These are phyloP conservation scores for Phaenicophaeus curvirostris DNA, from an alignment of 2,797 vertebrate genomes.

Conservation along the genomic window DNA sequence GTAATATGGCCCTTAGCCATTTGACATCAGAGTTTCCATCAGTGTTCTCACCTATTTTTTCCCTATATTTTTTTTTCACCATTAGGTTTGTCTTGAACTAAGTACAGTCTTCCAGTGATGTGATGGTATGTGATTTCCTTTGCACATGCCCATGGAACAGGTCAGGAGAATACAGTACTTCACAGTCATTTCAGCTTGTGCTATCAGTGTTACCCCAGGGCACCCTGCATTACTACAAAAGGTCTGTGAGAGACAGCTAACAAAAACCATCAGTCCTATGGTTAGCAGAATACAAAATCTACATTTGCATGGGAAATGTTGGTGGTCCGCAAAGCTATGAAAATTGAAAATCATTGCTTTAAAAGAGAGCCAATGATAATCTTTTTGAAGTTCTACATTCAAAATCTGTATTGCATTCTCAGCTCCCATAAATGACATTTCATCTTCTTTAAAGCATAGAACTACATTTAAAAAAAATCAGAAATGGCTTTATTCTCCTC, in stretches of 20 bases:
- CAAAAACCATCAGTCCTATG: background rate
- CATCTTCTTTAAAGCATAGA: slow-evolving; percentile 18
- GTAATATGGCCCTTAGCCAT: background rate
- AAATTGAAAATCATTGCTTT: slow-evolving; percentile 34
- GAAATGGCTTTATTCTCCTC: slow-evolving; percentile 27
- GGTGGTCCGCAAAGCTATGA: slow-evolving; percentile 55
- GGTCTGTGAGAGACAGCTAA: background rate
- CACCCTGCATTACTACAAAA: background rate
- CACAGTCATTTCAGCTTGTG: background rate
- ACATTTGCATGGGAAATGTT: slow-evolving; percentile 42
- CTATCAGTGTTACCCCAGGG: background rate
- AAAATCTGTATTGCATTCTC: slow-evolving; percentile 57
- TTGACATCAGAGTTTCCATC: background rate
- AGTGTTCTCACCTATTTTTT: background rate
- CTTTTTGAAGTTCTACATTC: slow-evolving; percentile 50
- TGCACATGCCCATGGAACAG: background rate
- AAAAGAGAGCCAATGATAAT: slow-evolving; percentile 20
- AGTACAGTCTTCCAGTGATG: background rate
- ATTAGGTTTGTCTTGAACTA: background rate
- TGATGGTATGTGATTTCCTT: background rate
- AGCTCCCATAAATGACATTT: slow-evolving; percentile 43
- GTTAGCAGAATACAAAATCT: background rate
- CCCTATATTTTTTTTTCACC: background rate
- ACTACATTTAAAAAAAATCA: background rate
- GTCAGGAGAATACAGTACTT: background rate